A percentile compares a stretch with the other conserved stretches of the same genome.
These are phyloP conservation scores for Catostomus latipinnis DNA, from an alignment of 2,797 vertebrate species.

Conservation along the genomic window DNA sequence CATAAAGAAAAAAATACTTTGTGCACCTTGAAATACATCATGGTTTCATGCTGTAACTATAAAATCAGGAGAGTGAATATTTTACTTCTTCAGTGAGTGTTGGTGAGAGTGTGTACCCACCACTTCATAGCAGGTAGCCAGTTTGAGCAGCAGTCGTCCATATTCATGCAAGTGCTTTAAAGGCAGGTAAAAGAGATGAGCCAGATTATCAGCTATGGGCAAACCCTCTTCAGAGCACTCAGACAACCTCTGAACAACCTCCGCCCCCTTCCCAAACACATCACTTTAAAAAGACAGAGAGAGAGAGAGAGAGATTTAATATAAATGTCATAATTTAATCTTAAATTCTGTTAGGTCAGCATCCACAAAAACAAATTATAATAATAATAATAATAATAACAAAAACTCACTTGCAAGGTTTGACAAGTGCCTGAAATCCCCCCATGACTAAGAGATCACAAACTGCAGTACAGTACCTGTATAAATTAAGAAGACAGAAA, in stretches of 20 bases:
- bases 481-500: background rate
- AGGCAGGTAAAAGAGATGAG: conserved; percentile 88
- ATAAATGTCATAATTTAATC: too few relatives aligned
- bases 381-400: too few relatives aligned
- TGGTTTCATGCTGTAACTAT: too few relatives aligned
- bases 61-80: too few relatives aligned
- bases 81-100: too few relatives aligned
- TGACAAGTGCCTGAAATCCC: conserved; percentile 88
- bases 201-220: conserved; percentile 82
- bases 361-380: too few relatives aligned
- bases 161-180: conserved; percentile 86
- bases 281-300: conserved; percentile 73
- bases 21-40: too few relatives aligned
- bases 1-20: too few relatives aligned
- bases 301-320: background rate
- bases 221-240: conserved; percentile 85
- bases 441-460: conserved; percentile 93
- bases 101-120: conserved; percentile 70
- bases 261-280: conserved; percentile 89
- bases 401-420: conserved; percentile 89
- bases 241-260: conserved; percentile 84
- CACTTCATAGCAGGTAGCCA: conserved; percentile 94
- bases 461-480: conserved; percentile 86
- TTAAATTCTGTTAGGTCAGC: too few relatives aligned
- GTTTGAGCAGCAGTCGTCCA: conserved; percentile 88